These are phyloP conservation scores for Tragelaphus buxtoni DNA, from an alignment of 2,113 vertebrate species.

Conservation along the genomic window DNA sequence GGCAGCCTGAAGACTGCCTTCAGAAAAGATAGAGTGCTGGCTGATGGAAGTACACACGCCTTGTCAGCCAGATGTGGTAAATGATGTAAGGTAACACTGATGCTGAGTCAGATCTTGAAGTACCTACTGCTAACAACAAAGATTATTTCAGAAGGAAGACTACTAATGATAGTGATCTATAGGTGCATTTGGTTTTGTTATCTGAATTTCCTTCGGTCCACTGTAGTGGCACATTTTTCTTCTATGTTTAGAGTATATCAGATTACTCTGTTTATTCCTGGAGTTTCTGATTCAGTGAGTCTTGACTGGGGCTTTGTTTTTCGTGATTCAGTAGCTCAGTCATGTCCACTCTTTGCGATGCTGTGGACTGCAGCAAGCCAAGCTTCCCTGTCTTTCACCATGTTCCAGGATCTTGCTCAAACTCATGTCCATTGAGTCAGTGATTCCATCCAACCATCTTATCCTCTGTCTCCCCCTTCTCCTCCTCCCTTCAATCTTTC, in stretches of 20 bases:
- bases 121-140: background rate
- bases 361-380: background rate
- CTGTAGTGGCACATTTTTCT: background rate
- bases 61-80: background rate
- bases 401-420: background rate
- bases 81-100: background rate
- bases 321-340: background rate
- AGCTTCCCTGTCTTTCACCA: background rate
- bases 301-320: background rate
- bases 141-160: background rate
- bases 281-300: background rate
- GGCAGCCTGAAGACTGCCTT: background rate
- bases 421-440: background rate
- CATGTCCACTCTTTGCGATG: rapidly evolving
- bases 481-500: background rate
- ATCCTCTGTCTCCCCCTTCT: rapidly evolving
- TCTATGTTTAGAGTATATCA: background rate
- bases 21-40: background rate
- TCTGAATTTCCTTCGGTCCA: background rate
- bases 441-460: background rate
- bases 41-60: background rate
- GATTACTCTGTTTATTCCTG: background rate
- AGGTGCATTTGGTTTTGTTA: background rate
- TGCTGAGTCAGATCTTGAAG: background rate
- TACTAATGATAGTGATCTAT: background rate